phyloP scores from a whole-genome alignment of 2,888 invertebrate species.

The Idaea aversata region DNA sequence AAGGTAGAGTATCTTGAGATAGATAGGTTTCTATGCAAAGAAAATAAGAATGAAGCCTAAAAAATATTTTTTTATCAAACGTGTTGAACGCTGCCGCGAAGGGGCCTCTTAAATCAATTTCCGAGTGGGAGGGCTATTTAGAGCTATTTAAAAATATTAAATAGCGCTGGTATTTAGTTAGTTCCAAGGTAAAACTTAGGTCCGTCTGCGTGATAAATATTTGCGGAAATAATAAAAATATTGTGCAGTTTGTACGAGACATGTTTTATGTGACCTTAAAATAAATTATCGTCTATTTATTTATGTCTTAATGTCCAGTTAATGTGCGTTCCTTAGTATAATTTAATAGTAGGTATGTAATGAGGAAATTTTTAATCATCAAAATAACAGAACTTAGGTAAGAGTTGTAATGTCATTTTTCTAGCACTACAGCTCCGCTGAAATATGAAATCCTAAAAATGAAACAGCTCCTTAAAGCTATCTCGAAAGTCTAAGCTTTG shows the following conservation, averaged over 20 bases:
- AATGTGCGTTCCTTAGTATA: constrained; percentile 27
- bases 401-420: too few relatives aligned
- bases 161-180: constrained; percentile 35
- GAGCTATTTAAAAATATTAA: constrained; percentile 28
- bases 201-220: constrained; percentile 36
- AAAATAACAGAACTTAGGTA: too few relatives aligned
- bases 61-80: background rate
- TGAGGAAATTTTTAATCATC: background rate
- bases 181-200: constrained; percentile 43
- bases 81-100: too few relatives aligned
- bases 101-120: constrained; percentile 39
- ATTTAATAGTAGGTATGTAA: constrained; percentile 18
- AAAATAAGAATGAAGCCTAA: background rate
- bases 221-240: constrained; percentile 51
- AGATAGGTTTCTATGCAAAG: background rate
- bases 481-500: too few relatives aligned
- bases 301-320: constrained; percentile 27
- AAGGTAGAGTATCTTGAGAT: background rate
- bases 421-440: too few relatives aligned
- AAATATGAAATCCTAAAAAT: too few relatives aligned
- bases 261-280: constrained; percentile 42
- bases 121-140: constrained; percentile 44
- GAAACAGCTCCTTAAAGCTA: too few relatives aligned
- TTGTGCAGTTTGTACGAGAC: constrained; percentile 45
- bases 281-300: constrained; percentile 37